Evolutionary conservation across 2,113 vertebrate genomes (phyloP), one percentile per base, ranked within the genome.

Genomic region (Chrysemys picta): DNA sequence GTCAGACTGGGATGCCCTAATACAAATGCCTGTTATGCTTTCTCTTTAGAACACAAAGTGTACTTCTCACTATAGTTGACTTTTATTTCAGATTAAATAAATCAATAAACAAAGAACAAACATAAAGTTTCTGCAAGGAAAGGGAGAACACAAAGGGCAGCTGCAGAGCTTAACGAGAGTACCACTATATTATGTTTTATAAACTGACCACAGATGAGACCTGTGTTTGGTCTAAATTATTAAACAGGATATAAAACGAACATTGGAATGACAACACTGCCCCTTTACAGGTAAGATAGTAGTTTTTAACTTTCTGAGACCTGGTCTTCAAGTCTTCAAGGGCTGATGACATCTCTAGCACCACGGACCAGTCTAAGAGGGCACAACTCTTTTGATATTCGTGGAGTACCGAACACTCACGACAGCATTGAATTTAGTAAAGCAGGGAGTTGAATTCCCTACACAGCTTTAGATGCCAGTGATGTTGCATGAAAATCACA

Each of bases 31-130:
- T 24, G 80, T 65, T 82, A 47, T 21, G 5, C 84, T 76, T 84
- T 69, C n/a, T 7, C 31, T 84, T 87, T 59, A 47, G 65, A 89
- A 87, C 8, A 89, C 85, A 49, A 3, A 8, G 17, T 72, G 0
- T 31, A 45, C 85, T 92, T 76, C 24, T 85, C 57, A 76, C 52
- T n/a, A 76, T 69, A 85, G 47, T 3, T 76, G 6, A 82, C 93
- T 91, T 86, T 80, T 82, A 93, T 92, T 90, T 21, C 90, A 4
- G 59, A 83, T 80, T 69, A 90, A 92, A 42, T 69, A 87, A 90
- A 85, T 87, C 76, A 81, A 83, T 52, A 86, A 90, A 88, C 19
- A 53, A 53, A 21, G 24, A 50, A 76, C 21, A 56, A 54, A 38
- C 25, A 59, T 1, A 82, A 79, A 92, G 50, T 49, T 0, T 1